Evolutionary conservation across 2,113 vertebrate genomes (phyloP).

Genomic region (Holacanthus passer): DNA sequence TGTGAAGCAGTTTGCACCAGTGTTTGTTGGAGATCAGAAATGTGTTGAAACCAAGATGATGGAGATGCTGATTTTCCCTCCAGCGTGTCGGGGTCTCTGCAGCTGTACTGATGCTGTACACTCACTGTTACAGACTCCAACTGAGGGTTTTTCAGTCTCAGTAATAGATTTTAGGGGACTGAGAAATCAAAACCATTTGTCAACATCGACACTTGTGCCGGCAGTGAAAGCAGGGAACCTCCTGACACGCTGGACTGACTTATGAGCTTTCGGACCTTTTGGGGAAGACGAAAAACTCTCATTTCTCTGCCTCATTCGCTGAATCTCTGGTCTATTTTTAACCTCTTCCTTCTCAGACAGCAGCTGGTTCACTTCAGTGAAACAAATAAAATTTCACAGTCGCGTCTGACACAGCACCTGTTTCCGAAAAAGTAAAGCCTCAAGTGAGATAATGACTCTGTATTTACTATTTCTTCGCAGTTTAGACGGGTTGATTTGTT

Average conservation of each 20-base stretch:
- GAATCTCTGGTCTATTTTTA: conserved; percentile 19
- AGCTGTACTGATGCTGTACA: conserved; percentile 9
- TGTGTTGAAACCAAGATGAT: conserved; percentile 1
- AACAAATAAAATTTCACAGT: conserved; percentile 15
- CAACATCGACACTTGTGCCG: conserved; percentile 58
- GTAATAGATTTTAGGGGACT: conserved; percentile 56
- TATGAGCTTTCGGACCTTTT: conserved; percentile 59
- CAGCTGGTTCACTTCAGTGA: background rate
- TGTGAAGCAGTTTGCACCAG: background rate
- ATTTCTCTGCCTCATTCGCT: conserved; percentile 17
- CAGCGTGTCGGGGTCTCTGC: background rate
- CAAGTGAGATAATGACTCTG: background rate
- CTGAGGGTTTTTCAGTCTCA: conserved; percentile 14
- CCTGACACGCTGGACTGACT: conserved; percentile 57
- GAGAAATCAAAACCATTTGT: conserved; percentile 70
- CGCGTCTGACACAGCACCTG: background rate
- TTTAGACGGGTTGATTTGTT: background rate
- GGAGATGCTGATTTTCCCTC: conserved; percentile 3
- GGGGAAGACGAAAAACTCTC: conserved; percentile 33
- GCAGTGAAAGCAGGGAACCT: conserved; percentile 53
- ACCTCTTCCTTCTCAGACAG: conserved; percentile 26
- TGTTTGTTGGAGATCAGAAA: background rate
- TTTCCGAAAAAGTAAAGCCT: background rate
- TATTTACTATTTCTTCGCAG: background rate
- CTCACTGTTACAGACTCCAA: conserved; percentile 19